Conservation (phyloP, 2,888 invertebrate species). For the Drosophila setosimentum region DNA sequence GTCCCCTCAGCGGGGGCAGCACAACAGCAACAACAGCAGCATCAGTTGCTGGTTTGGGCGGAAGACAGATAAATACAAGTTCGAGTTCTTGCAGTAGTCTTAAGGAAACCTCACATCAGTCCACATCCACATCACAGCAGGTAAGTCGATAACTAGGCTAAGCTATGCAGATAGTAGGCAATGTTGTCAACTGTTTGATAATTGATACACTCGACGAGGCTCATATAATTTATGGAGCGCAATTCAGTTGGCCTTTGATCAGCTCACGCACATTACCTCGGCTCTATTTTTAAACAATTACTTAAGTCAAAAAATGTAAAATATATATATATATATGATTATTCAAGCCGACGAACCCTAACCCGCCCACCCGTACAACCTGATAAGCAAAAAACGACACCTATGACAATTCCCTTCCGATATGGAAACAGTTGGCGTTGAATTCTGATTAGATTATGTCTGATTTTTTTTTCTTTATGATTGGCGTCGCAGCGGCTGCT, state of each 20-base stretch:
- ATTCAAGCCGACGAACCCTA: background rate
- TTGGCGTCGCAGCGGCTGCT: constrained; percentile 61
- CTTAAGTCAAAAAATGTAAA: constrained; percentile 39
- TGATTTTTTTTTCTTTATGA: constrained; percentile 12
- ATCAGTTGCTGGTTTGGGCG: constrained; percentile 49
- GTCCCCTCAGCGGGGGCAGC: constrained; percentile 37
- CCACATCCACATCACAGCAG: constrained; percentile 85
- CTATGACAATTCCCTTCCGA: constrained; percentile 17
- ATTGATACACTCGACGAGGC: constrained; percentile 8
- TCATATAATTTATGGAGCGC: constrained; percentile 26
- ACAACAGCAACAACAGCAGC: constrained; percentile 22
- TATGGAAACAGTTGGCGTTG: constrained; percentile 25
- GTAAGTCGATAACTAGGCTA: constrained; percentile 55
- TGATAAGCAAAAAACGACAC: constrained; percentile 37
- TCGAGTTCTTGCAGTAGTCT: constrained; percentile 84
- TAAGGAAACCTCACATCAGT: constrained; percentile 85
- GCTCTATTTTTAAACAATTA: constrained; percentile 55
- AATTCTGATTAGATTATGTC: constrained; percentile 50
- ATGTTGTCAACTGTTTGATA: constrained; percentile 20
- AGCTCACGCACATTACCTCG: background rate
- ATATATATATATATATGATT: constrained; percentile 2
- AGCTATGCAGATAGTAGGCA: constrained; percentile 2
- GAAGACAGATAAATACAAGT: constrained; percentile 83
- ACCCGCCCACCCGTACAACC: background rate
- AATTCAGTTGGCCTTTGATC: constrained; percentile 3